Evolutionary conservation across 2,888 invertebrate genomes (phyloP), one percentile per base, ranked within the genome.

Genomic region (Chymomyza caudatula): DNA sequence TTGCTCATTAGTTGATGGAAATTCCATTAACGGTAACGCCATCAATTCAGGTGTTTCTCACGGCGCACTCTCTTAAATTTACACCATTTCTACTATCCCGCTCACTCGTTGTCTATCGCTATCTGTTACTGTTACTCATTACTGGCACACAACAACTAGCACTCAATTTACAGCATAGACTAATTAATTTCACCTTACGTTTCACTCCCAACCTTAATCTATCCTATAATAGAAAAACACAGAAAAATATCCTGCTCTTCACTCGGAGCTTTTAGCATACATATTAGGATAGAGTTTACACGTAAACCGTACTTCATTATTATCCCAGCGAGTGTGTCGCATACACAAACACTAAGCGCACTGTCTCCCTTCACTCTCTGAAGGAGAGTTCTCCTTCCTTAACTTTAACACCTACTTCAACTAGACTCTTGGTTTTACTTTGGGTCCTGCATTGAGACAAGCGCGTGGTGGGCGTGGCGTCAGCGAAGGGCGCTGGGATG

Each of bases 221-320:
- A 54, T 8, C n/a, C 15, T 6, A 54, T 23, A 17, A 13, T n/a
- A 29, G 17, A 15, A 54, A 54, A 54, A 29, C 43, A 62, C 47
- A 60, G 15, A 19, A 49, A 60, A 52, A 6, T 15, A 11, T 17
- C 11, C 15, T 49, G 49, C 19, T 6, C 37, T 20, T 47, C 19
- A 17, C 8, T 51, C 65, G 63, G 56, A 78, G 79, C 79, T 80
- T 80, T 80, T 80, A 80, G 80, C 80, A 80, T 80, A 80, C 85
- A 80, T 80, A 80, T 80, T 80, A 80, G 77, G 66, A 85, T 85
- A 85, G 80, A 79, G 85, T 85, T 85, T 80, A 80, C 85, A 80
- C 80, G 85, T 80, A 80, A 80, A 85, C 80, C 85, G 83, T 80
- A 80, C 80, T 80, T 80, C 80, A 80, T 80, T 80, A 80, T 80